A percentile compares a stretch with the other conserved stretches of the same genome.
Evolutionary conservation across 2,113 vertebrate genomes (phyloP).

Genomic region (Phyllostomus discolor): DNA sequence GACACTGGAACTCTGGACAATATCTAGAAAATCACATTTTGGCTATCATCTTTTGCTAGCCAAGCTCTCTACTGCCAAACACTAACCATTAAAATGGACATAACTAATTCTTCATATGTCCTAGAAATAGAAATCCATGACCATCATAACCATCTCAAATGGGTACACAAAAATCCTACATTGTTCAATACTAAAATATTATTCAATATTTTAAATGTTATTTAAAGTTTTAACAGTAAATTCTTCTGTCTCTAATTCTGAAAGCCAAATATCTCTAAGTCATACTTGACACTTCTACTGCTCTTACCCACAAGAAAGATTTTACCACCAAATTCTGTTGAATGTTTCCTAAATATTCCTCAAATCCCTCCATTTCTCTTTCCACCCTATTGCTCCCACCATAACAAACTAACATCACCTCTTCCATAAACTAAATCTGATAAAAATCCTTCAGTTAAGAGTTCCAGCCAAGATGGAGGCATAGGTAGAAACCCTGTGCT

Average conservation of each 20-base stretch:
- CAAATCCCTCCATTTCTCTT: background rate
- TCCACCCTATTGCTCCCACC: background rate
- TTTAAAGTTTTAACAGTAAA: background rate
- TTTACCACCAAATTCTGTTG: constrained; percentile 6
- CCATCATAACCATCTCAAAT: background rate
- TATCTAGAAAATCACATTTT: constrained; percentile 24
- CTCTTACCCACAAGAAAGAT: background rate
- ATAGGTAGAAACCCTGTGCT: no score
- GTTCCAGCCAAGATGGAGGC: no score
- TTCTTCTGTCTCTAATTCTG: background rate
- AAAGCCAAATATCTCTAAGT: background rate
- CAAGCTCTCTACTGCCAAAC: background rate
- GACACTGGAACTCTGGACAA: background rate
- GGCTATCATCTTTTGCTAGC: background rate
- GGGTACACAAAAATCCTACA: background rate
- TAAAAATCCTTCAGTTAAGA: background rate
- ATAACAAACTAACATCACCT: background rate
- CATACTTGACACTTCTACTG: background rate
- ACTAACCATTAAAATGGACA: background rate
- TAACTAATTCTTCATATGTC: background rate
- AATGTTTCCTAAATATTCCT: background rate
- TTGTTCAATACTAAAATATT: background rate
- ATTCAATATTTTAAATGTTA: background rate
- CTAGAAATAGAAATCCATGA: background rate
- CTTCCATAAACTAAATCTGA: background rate